Percentiles rank a stretch among this genome's conserved stretches.
Evolutionary conservation across 2,888 invertebrate species (phyloP).

Genomic region (Conchocele bisecta): DNA sequence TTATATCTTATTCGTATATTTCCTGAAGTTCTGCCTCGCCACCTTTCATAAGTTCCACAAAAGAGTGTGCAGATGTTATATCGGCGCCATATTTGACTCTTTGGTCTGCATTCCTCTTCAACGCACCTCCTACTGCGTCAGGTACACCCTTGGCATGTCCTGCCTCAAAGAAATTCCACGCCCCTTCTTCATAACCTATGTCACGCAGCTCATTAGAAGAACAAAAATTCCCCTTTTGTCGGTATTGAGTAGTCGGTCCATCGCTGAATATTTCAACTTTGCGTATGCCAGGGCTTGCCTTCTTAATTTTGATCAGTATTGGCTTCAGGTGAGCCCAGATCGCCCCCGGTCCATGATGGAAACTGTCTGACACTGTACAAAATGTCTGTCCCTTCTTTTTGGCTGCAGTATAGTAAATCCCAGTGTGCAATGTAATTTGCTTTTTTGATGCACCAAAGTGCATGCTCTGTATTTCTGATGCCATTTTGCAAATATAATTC

Average conservation of each 20-base stretch:
- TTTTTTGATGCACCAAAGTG: slow-evolving; percentile 40
- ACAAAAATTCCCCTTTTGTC: slow-evolving; percentile 81
- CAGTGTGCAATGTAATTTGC: slow-evolving; percentile 53
- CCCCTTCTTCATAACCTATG: slow-evolving; percentile 30
- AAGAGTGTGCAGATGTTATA: slow-evolving; percentile 18
- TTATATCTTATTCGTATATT: too few relatives aligned
- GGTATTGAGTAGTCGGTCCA: slow-evolving; percentile 79
- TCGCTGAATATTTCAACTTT: slow-evolving; percentile 55
- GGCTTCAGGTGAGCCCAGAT: slow-evolving; percentile 82
- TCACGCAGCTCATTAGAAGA: slow-evolving; percentile 34
- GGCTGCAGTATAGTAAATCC: slow-evolving; percentile 11
- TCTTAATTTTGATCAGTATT: slow-evolving; percentile 51
- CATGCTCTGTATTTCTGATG: slow-evolving; percentile 34
- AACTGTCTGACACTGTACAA: slow-evolving; percentile 76
- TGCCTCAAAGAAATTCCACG: slow-evolving; percentile 79
- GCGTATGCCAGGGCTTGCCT: slow-evolving; percentile 30
- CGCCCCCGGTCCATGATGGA: slow-evolving; percentile 78
- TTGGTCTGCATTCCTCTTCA: slow-evolving; percentile 69
- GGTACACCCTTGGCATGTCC: slow-evolving; percentile 79
- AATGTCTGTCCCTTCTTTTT: slow-evolving; percentile 34
- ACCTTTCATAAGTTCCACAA: too few relatives aligned
- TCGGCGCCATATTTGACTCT: slow-evolving; percentile 42
- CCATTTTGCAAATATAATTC: slow-evolving; percentile 33
- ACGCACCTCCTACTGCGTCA: slow-evolving; percentile 75
- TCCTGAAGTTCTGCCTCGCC: too few relatives aligned